Conservation (phyloP, 2,888 invertebrate genomes). For the Parelbella ahira region DNA sequence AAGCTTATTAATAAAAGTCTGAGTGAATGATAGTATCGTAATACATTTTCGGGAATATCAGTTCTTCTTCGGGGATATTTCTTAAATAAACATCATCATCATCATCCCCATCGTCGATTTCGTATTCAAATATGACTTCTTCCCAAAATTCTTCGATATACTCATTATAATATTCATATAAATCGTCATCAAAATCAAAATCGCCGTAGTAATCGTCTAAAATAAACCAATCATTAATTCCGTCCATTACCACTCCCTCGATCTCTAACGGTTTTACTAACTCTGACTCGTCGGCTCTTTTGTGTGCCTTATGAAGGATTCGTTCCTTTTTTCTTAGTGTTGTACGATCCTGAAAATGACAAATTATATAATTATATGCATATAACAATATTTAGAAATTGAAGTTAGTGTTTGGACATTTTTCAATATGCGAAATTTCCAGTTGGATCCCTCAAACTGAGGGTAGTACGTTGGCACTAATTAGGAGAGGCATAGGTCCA, state of each 20-base stretch:
- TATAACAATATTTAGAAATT: too few species aligned
- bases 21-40: too few species aligned
- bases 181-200: neutral
- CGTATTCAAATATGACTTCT: slow-evolving; percentile 2
- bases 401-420: too few species aligned
- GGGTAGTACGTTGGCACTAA: too few species aligned
- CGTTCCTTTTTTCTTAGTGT: neutral
- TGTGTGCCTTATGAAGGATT: slow-evolving; percentile 9
- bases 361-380: too few species aligned
- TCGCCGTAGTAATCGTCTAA: neutral
- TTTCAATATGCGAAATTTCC: too few species aligned
- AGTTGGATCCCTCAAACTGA: too few species aligned
- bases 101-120: neutral
- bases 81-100: neutral
- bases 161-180: slow-evolving; percentile 1
- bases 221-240: slow-evolving; percentile 6
- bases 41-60: too few species aligned
- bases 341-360: neutral
- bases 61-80: too few species aligned
- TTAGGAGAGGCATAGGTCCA: too few species aligned
- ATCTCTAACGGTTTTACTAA: slow-evolving; percentile 2
- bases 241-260: neutral
- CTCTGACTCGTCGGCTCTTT: neutral
- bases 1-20: too few species aligned
- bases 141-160: slow-evolving; percentile 4